Conservation (phyloP, 2,113 vertebrate genomes). For the Gymnobelideus leadbeateri region DNA sequence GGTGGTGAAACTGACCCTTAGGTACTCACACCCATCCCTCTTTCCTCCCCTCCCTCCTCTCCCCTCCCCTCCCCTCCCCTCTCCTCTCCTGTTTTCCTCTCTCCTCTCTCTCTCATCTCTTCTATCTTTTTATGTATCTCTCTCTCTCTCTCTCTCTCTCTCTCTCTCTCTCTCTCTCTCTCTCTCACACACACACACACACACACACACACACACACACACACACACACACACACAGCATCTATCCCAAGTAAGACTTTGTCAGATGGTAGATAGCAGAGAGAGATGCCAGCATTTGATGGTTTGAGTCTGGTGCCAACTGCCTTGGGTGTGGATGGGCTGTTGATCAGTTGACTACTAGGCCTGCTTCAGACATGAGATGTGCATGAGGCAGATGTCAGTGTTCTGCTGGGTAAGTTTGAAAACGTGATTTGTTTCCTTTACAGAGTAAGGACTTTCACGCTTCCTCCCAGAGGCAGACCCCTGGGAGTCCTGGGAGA, state of each 20-base stretch:
- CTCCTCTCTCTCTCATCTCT: no score
- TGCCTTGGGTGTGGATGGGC: not conserved
- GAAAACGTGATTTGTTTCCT: not conserved
- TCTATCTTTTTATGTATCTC: no score
- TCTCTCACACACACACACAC: no score
- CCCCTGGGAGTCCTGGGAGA: not conserved
- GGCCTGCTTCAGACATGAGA: not conserved
- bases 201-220: no score
- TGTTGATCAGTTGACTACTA: not conserved
- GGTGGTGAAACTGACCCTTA: not conserved
- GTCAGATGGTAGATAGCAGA: not conserved
- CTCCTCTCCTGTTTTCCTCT: accelerated
- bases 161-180: not conserved
- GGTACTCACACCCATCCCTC: not conserved
- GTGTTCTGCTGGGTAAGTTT: not conserved
- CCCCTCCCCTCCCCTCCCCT: no score
- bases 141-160: not conserved
- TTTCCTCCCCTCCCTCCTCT: no score
- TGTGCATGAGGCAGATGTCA: not conserved
- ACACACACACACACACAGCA: not conserved
- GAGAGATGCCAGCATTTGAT: not conserved
- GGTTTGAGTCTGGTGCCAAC: not conserved
- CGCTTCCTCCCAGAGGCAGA: not conserved
- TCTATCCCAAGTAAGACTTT: not conserved
- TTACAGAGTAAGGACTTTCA: not conserved